A percentile compares a stretch with the other conserved stretches of the same genome.
Conservation (phyloP, 2,113 vertebrate species). For the Oreocharis arfaki region DNA sequence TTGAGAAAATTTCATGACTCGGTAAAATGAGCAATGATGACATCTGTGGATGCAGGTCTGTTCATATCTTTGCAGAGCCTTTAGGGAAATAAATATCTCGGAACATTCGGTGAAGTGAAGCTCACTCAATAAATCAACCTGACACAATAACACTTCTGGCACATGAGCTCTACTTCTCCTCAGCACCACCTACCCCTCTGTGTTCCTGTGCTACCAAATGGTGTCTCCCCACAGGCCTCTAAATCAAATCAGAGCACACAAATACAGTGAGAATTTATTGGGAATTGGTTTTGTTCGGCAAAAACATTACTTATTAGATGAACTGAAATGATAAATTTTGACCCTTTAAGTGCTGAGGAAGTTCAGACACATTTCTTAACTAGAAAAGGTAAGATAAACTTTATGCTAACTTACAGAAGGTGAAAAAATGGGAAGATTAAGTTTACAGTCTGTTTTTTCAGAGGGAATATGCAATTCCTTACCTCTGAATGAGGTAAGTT, state of each 20-base stretch:
- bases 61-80: conserved; percentile 99
- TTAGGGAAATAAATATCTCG: conserved; percentile 99
- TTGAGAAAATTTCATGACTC: conserved; percentile 99
- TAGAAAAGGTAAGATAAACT: conserved; percentile 16
- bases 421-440: not conserved
- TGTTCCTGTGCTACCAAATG: conserved; percentile 97
- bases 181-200: conserved; percentile 95
- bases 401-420: not conserved
- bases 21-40: conserved; percentile 99
- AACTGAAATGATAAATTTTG: conserved; percentile 89
- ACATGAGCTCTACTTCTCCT: conserved; percentile 87
- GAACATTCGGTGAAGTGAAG: conserved; percentile 99
- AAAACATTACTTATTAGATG: conserved; percentile 97
- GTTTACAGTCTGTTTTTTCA: not conserved
- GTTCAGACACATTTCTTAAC: conserved; percentile 64
- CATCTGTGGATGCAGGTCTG: conserved; percentile 99
- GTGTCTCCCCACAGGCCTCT: conserved; percentile 97
- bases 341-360: conserved; percentile 76
- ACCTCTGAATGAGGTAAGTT: not conserved
- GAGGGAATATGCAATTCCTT: not conserved
- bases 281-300: conserved; percentile 98
- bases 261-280: conserved; percentile 99
- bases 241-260: conserved; percentile 99
- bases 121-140: conserved; percentile 99
- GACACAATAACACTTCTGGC: conserved; percentile 99